Evolutionary conservation across 2,113 vertebrate species (phyloP).

Genomic region (Propithecus coquereli): DNA sequence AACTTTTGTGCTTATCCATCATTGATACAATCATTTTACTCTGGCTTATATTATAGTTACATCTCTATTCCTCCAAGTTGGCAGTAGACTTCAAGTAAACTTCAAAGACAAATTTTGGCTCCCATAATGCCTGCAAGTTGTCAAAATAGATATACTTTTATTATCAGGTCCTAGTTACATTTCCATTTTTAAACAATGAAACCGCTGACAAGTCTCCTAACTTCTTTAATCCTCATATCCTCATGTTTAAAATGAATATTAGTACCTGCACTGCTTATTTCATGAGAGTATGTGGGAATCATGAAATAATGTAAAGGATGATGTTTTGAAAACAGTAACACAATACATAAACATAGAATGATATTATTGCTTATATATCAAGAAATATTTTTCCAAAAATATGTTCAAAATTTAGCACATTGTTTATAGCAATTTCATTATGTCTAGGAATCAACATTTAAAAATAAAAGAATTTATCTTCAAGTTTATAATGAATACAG

Average conservation of each 20-base stretch:
- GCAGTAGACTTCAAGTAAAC: neutral
- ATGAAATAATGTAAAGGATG: neutral
- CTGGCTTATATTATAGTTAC: neutral
- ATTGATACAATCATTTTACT: neutral
- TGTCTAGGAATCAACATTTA: neutral
- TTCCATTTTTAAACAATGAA: slow-evolving; percentile 1
- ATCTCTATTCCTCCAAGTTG: neutral
- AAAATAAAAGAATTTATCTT: slow-evolving; percentile 7
- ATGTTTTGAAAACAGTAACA: neutral
- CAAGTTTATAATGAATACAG: slow-evolving; percentile 27
- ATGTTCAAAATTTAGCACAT: neutral
- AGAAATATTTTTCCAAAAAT: slow-evolving; percentile 8
- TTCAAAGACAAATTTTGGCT: neutral
- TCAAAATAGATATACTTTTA: neutral
- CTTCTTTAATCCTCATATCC: neutral
- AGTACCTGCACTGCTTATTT: neutral
- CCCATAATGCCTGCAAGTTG: neutral
- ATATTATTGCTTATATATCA: neutral
- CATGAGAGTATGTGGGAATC: neutral
- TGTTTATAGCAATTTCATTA: slow-evolving; percentile 15
- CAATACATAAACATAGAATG: neutral
- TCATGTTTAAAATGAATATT: slow-evolving; percentile 25
- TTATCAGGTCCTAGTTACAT: neutral
- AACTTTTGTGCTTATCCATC: neutral
- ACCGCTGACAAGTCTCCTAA: neutral